These are phyloP conservation scores for Drosophila neocordata DNA, from an alignment of 1,140 invertebrate species.

Conservation along the genomic window DNA sequence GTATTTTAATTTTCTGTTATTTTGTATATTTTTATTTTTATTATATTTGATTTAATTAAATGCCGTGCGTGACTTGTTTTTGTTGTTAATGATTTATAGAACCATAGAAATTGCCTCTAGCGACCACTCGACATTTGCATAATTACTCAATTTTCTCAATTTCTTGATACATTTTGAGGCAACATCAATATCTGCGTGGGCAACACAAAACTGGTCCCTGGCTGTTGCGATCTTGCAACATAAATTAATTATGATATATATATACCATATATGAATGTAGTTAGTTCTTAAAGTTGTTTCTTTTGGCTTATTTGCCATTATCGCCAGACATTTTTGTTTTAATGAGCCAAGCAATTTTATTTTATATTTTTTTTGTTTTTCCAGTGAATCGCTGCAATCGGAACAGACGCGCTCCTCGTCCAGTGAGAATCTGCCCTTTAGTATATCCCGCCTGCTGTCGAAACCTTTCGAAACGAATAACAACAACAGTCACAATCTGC, in stretches of 20 bases:
- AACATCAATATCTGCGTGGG: slow-evolving; percentile 50
- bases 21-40: slow-evolving; percentile 11
- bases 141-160: slow-evolving; percentile 69
- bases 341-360: slow-evolving; percentile 55
- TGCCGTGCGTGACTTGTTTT: slow-evolving; percentile 65
- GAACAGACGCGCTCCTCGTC: slow-evolving; percentile 84
- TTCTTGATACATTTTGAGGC: slow-evolving; percentile 48
- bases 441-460: slow-evolving; percentile 88
- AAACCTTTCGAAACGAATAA: slow-evolving; percentile 86
- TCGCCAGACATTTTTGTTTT: slow-evolving; percentile 47
- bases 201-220: slow-evolving; percentile 37
- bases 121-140: slow-evolving; percentile 62
- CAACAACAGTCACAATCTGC: slow-evolving; percentile 51
- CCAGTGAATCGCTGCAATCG: slow-evolving; percentile 80
- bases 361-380: background rate
- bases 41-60: slow-evolving; percentile 41
- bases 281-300: background rate
- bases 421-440: slow-evolving; percentile 87
- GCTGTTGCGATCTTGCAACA: slow-evolving; percentile 19
- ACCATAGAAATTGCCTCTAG: slow-evolving; percentile 60
- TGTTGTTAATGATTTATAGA: slow-evolving; percentile 65
- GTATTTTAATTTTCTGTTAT: too few relatives aligned
- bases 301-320: slow-evolving; percentile 25
- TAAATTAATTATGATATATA: slow-evolving; percentile 47
- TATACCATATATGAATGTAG: background rate